Evolutionary conservation across 2,797 vertebrate species (phyloP).

Genomic region (Phaenicophaeus curvirostris): DNA sequence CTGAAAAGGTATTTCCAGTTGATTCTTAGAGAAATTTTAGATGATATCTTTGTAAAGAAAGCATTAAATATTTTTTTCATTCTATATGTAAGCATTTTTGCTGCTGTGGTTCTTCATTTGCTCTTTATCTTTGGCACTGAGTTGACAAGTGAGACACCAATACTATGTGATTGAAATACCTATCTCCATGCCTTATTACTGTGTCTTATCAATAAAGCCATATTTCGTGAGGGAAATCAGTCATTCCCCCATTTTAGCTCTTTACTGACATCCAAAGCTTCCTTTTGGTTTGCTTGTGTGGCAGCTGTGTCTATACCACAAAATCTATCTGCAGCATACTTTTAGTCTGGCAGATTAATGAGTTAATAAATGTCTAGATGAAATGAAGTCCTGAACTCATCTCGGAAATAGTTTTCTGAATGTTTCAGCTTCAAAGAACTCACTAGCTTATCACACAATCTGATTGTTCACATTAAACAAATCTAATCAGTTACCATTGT

Average conservation of each 20-base stretch:
- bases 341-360: conserved; percentile 26
- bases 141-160: conserved; percentile 10
- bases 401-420: not conserved
- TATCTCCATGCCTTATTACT: not conserved
- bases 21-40: conserved; percentile 7
- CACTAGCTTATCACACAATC: not conserved
- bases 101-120: not conserved
- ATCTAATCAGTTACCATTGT: not conserved
- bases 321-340: not conserved
- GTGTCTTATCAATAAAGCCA: conserved; percentile 16
- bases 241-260: not conserved
- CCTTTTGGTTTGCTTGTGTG: conserved; percentile 1
- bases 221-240: not conserved
- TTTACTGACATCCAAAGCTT: conserved; percentile 2
- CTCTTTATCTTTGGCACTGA: not conserved
- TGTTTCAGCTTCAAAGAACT: not conserved
- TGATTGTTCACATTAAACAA: not conserved
- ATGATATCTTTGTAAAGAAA: conserved; percentile 27
- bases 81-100: not conserved
- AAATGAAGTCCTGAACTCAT: conserved; percentile 31
- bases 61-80: not conserved
- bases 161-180: conserved; percentile 45
- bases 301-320: not conserved
- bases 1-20: conserved; percentile 5
- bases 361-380: conserved; percentile 22